Evolutionary conservation across 2,113 vertebrate genomes (phyloP).

Genomic region (Mystacornis crossleyi): DNA sequence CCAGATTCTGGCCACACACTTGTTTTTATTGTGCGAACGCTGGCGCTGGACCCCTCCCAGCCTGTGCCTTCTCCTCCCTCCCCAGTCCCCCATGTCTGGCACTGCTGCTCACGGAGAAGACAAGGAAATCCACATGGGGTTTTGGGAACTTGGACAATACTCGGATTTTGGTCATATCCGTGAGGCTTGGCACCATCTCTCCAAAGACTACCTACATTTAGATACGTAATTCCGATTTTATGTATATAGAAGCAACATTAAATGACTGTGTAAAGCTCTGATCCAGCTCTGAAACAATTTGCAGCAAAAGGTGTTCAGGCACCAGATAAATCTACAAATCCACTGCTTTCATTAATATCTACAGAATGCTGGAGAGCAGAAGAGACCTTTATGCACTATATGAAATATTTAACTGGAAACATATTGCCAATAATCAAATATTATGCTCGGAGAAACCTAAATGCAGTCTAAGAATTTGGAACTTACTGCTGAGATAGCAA

Average conservation of each 20-base stretch:
- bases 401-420: slow-evolving; percentile 65
- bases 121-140: neutral
- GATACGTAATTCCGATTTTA: neutral
- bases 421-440: slow-evolving; percentile 62
- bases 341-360: slow-evolving; percentile 48
- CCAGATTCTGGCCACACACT: neutral
- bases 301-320: slow-evolving; percentile 4
- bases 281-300: slow-evolving; percentile 30
- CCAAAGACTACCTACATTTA: neutral
- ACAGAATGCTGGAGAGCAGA: neutral
- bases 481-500: slow-evolving; percentile 51
- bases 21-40: neutral
- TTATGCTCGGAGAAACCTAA: neutral
- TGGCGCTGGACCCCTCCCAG: fast-evolving
- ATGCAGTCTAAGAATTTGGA: slow-evolving; percentile 18
- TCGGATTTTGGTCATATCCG: neutral
- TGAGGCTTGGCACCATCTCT: neutral
- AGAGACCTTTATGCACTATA: slow-evolving; percentile 33
- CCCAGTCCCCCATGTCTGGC: fast-evolving
- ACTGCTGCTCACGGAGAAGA: neutral
- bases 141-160: neutral
- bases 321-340: slow-evolving; percentile 27
- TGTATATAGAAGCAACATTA: slow-evolving; percentile 21
- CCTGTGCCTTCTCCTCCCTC: neutral
- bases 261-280: slow-evolving; percentile 9